phyloP scores from a whole-genome alignment of 2,888 invertebrate species.

The Machimus atricapillus region DNA sequence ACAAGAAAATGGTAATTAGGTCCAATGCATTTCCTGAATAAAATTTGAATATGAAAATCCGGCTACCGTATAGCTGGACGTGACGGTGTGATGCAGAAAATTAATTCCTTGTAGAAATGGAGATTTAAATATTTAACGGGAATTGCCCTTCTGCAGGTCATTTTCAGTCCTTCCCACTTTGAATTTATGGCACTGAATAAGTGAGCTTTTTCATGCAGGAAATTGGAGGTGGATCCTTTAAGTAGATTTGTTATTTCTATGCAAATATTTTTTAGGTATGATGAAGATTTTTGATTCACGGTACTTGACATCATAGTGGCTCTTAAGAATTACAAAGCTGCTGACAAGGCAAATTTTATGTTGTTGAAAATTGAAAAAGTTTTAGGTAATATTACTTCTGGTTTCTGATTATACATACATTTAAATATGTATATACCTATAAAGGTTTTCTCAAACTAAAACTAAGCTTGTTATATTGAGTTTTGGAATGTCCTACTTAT shows the following conservation, averaged over 20 bases:
- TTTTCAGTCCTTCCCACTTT: not conserved
- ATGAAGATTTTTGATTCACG: not conserved
- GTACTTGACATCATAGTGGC: not conserved
- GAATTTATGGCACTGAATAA: not conserved
- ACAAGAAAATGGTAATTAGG: not conserved
- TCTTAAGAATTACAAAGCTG: not conserved
- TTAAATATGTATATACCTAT: too few species aligned
- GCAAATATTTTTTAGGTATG: not conserved
- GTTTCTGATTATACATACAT: too few species aligned
- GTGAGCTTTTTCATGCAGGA: not conserved
- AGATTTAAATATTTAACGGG: not conserved
- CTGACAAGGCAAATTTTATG: not conserved
- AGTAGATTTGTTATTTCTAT: not conserved
- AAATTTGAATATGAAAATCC: not conserved
- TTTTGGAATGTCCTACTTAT: too few species aligned
- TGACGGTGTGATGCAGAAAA: not conserved
- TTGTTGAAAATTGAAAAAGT: too few species aligned
- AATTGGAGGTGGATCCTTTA: not conserved
- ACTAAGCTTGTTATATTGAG: too few species aligned
- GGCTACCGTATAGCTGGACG: not conserved
- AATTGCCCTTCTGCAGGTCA: not conserved
- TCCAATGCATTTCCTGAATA: not conserved
- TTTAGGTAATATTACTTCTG: too few species aligned
- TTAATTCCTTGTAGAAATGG: not conserved
- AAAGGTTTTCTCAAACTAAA: too few species aligned